These are phyloP conservation scores for Leptosomus discolor DNA, from an alignment of 2,113 vertebrate genomes.

Conservation along the genomic window DNA sequence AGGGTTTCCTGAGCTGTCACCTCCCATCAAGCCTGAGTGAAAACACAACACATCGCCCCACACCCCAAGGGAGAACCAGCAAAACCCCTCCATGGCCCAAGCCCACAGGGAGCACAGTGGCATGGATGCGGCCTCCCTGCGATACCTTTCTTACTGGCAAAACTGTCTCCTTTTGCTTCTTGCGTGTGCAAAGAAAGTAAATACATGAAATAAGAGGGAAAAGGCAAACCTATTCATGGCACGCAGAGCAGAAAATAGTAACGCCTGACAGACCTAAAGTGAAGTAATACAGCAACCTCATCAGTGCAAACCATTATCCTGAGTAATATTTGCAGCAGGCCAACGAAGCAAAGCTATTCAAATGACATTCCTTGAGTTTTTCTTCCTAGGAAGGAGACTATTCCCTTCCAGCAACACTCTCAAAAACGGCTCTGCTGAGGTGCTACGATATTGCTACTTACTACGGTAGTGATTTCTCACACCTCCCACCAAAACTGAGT, in stretches of 20 bases:
- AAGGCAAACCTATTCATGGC: background rate
- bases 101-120: accelerated
- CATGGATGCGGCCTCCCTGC: accelerated
- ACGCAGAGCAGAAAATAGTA: background rate
- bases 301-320: background rate
- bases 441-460: background rate
- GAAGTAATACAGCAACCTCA: background rate
- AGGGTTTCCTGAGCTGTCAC: background rate
- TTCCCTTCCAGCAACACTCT: background rate
- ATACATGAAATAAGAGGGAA: background rate
- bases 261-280: background rate
- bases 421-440: background rate
- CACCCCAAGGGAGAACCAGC: accelerated
- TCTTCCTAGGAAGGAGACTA: background rate
- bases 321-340: background rate
- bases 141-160: background rate
- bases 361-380: background rate
- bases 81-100: background rate
- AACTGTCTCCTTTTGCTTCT: background rate
- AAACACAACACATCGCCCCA: accelerated
- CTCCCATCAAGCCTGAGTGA: background rate
- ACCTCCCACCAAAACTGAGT: conserved; percentile 43
- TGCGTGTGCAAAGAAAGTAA: background rate
- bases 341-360: background rate
- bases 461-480: conserved; percentile 13